These are phyloP conservation scores for Ctenopoma kingsleyae DNA, from an alignment of 2,797 vertebrate genomes.

Conservation along the genomic window DNA sequence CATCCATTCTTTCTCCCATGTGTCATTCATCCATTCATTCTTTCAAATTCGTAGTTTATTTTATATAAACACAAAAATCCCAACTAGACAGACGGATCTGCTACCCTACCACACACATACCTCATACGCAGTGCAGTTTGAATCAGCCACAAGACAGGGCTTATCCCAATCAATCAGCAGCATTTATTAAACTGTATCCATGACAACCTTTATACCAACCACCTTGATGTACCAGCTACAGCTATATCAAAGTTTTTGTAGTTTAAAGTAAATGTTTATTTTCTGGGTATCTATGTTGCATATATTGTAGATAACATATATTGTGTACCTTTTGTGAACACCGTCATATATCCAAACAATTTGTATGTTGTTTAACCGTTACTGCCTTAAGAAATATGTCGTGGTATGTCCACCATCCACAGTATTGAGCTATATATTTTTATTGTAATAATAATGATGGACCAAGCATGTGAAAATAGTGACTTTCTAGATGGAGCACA, in stretches of 20 bases:
- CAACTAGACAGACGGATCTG: background rate
- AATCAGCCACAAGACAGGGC: constrained; percentile 32
- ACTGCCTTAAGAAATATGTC: constrained; percentile 78
- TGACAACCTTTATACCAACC: constrained; percentile 42
- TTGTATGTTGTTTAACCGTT: constrained; percentile 73
- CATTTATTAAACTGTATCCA: constrained; percentile 36
- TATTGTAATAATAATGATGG: constrained; percentile 55
- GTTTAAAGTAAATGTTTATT: constrained; percentile 58
- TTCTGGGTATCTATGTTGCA: constrained; percentile 51
- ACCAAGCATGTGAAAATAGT: constrained; percentile 45
- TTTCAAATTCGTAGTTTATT: background rate
- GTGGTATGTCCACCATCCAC: constrained; percentile 57
- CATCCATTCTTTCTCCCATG: background rate
- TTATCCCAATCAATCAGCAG: constrained; percentile 35
- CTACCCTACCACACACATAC: constrained; percentile 4
- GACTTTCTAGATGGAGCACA: constrained; percentile 29
- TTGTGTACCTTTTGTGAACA: constrained; percentile 65
- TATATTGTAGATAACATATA: constrained; percentile 59
- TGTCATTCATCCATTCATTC: background rate
- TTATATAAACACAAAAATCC: constrained; percentile 1
- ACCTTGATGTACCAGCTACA: constrained; percentile 39
- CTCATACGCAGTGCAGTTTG: constrained; percentile 18
- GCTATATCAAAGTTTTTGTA: constrained; percentile 51
- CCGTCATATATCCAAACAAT: constrained; percentile 50
- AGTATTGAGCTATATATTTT: constrained; percentile 63